Evolutionary conservation across 1,140 invertebrate species (phyloP).

Genomic region (Atta colombica): DNA sequence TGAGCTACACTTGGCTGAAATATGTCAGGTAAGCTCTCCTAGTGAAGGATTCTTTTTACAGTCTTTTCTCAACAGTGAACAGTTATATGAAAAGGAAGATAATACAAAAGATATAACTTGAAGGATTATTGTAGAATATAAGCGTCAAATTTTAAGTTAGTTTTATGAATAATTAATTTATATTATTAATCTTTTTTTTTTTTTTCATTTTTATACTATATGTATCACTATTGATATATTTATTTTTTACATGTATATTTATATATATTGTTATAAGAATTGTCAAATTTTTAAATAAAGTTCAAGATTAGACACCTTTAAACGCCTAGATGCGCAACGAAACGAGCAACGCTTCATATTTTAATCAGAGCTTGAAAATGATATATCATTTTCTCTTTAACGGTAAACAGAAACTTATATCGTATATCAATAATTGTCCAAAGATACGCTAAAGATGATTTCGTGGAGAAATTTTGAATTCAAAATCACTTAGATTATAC

Average conservation of each 20-base stretch:
- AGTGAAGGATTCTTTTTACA: not conserved
- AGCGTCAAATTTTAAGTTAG: not conserved
- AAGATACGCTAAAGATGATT: not conserved
- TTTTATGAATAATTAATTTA: not conserved
- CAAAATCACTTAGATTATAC: not conserved
- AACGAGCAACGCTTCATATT: not conserved
- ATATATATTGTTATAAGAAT: not conserved
- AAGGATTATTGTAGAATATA: not conserved
- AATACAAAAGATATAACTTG: not conserved
- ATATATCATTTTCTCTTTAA: conserved; percentile 9
- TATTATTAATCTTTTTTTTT: not conserved
- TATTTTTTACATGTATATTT: not conserved
- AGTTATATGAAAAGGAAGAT: not conserved
- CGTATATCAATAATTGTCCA: not conserved
- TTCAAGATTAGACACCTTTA: not conserved
- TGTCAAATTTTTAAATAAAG: not conserved
- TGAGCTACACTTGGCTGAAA: conserved; percentile 27
- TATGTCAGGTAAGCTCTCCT: conserved; percentile 11
- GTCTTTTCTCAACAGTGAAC: not conserved
- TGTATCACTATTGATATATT: not conserved
- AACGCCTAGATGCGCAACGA: not conserved
- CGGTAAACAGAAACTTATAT: not conserved
- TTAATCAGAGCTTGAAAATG: conserved; percentile 23
- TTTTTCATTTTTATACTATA: not conserved
- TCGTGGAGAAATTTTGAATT: conserved; percentile 26